Conservation (phyloP, 2,797 vertebrate species). For the Steatocranus sp. region DNA sequence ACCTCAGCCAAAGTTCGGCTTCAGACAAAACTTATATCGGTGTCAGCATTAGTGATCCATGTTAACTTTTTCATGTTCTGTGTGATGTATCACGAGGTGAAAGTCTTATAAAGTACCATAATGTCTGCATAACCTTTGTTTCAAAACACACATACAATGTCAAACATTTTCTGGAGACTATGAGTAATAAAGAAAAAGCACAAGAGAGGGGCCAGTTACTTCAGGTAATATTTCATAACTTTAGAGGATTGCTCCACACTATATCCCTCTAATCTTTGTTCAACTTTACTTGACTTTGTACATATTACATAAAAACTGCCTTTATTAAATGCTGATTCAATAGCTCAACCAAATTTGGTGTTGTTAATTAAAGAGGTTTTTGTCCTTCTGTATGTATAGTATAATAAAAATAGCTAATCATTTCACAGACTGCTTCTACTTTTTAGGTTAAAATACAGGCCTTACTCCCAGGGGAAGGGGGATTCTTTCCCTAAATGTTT, state of each 20-base stretch:
- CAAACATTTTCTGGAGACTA: neutral
- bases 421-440: slow-evolving; percentile 21
- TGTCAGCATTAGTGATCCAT: slow-evolving; percentile 18
- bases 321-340: neutral
- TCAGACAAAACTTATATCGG: slow-evolving; percentile 19
- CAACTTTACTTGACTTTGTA: neutral
- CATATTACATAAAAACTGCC: neutral
- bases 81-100: slow-evolving; percentile 5
- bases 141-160: neutral
- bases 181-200: neutral
- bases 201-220: neutral
- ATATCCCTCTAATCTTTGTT: neutral
- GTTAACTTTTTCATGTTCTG: neutral
- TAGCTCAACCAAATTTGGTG: neutral
- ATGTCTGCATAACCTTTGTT: neutral
- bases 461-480: neutral
- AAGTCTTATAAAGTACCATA: neutral
- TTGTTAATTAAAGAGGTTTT: neutral
- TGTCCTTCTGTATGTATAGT: neutral
- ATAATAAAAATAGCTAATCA: slow-evolving; percentile 23
- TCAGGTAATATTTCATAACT: neutral
- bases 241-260: neutral
- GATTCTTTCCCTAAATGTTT: slow-evolving; percentile 23
- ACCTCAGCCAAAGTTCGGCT: slow-evolving; percentile 21
- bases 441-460: slow-evolving; percentile 25